Percentiles rank a stretch among this genome's conserved stretches.
Conservation (phyloP, 2,113 vertebrate genomes). For the Leptobrachium ailaonicum region DNA sequence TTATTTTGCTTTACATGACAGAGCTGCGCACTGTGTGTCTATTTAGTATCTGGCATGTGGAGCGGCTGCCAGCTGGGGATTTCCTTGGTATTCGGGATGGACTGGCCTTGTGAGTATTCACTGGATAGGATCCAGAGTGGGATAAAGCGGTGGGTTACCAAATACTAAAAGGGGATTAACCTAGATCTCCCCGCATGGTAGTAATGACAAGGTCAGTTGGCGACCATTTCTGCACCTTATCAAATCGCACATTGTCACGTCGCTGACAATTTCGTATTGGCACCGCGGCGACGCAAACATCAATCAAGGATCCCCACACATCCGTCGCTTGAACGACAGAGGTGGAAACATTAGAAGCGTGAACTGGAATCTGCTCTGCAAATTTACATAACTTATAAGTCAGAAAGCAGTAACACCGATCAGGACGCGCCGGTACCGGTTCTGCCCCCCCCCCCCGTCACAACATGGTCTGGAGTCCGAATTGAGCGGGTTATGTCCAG, state of each 20-base stretch:
- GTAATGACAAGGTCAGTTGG: constrained; percentile 40
- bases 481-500: too few relatives aligned
- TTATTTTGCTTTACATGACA: background rate
- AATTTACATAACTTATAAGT: background rate
- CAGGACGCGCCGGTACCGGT: too few relatives aligned
- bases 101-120: constrained; percentile 26
- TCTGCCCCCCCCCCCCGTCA: too few relatives aligned
- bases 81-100: constrained; percentile 36
- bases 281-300: constrained; percentile 8
- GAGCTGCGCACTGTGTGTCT: background rate
- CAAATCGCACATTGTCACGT: constrained; percentile 38
- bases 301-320: background rate
- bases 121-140: constrained; percentile 25
- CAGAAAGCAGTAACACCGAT: too few relatives aligned
- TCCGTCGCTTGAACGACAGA: background rate
- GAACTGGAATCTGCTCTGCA: background rate
- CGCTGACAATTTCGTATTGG: constrained; percentile 24
- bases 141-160: constrained; percentile 41
- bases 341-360: background rate
- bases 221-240: constrained; percentile 35
- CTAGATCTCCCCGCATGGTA: constrained; percentile 18
- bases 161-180: constrained; percentile 45
- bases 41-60: background rate
- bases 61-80: constrained; percentile 35
- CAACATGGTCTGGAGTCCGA: too few relatives aligned